Base-by-base conservation (phyloP, 2,888 invertebrate genomes). In the Epicampocera succincta region DNA sequence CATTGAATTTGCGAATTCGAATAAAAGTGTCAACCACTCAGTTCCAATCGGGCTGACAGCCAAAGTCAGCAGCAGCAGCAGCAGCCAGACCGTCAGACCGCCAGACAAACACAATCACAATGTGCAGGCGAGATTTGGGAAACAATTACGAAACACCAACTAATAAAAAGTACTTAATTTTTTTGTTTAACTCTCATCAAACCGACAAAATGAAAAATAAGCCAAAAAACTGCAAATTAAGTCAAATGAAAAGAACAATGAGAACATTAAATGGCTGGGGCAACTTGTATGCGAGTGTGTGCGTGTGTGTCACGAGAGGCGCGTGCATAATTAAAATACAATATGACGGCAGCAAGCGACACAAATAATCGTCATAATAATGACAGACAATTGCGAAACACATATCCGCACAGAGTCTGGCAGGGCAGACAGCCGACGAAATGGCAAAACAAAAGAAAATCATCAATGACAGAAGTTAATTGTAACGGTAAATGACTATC, bases 271-370 rank as follows among this genome's bases (percentile, higher is more conserved):
- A 29, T 44, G 40, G 3, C 12, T 40, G 72, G 15, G 13, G 61
- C n/a, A 6, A 56, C 15, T 42, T 50, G 17, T 9, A 3, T 42
- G 19, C 44, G 33, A 19, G 38, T 33, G 61, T 17, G 11, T 63
- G 19, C 19, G 9, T 48, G 25, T 9, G 5, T 42, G 25, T 50
- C 29, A 29, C 29, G 60, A 68, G 52, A 33, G 44, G 68, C 72
- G 68, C 77, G 82, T 74, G 78, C 15, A 60, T 71, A 82, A 82
- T 78, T 82, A 74, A 82, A 74, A 56, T 56, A 74, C 69, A 71
- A 78, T 78, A 65, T 74, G 82, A 82, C 65, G 71, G 52, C 66
- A 58, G 46, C 65, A 42, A 46, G 65, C 54, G 69, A 71, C 74
- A 69, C 46, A 69, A 65, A 52, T 58, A 68, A 77, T 69, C 68